Percentiles rank a stretch among this genome's conserved stretches.
phyloP scores from a whole-genome alignment of 2,797 vertebrate genomes.

The Cygnus olor region DNA sequence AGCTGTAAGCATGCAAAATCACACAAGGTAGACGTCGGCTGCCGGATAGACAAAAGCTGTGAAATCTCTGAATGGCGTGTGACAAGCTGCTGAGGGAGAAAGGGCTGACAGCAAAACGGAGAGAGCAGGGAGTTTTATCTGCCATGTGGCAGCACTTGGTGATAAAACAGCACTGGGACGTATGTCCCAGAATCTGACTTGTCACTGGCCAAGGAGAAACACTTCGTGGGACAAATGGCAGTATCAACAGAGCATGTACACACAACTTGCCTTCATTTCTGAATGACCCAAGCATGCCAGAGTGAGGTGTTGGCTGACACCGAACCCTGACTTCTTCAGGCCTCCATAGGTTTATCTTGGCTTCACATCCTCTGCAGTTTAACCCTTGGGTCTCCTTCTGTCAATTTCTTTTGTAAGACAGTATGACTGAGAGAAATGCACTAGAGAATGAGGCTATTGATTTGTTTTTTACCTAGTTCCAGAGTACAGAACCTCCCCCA shows the following conservation, averaged over 20 bases:
- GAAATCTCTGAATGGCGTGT: neutral
- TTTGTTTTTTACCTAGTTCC: neutral
- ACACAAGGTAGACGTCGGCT: rapidly evolving
- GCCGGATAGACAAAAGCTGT: neutral
- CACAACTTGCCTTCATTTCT: neutral
- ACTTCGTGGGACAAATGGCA: neutral
- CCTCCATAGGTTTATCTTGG: neutral
- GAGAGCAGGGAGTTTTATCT: neutral
- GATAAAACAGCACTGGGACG: slow-evolving; percentile 14
- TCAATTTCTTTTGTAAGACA: neutral
- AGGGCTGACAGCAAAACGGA: neutral
- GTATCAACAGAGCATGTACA: neutral
- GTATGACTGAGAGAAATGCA: neutral
- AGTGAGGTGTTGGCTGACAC: rapidly evolving
- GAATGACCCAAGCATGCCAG: neutral
- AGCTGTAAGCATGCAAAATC: neutral
- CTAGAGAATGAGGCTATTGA: neutral
- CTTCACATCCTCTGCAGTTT: neutral
- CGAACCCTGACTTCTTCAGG: neutral
- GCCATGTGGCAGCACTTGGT: neutral
- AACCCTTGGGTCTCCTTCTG: neutral
- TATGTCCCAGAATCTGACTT: neutral
- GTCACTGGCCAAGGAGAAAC: neutral
- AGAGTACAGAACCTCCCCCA: neutral
- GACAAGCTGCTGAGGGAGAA: slow-evolving; percentile 16